A percentile compares a stretch with the other conserved stretches of the same genome.
Evolutionary conservation across 2,888 invertebrate species (phyloP).

Genomic region (Artemia sp.): DNA sequence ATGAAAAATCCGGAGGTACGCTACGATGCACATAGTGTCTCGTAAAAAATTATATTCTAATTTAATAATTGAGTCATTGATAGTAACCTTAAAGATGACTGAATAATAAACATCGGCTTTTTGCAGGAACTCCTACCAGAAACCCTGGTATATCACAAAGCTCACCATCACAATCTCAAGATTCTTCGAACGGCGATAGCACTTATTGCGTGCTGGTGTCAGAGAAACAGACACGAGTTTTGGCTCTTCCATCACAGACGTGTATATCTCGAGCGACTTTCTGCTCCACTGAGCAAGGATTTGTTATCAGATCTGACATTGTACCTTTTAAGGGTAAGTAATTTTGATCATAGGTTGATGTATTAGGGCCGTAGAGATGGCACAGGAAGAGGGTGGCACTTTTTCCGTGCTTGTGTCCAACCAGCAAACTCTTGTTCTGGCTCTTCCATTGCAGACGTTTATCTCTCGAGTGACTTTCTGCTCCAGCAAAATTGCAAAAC

Average conservation of each 20-base stretch:
- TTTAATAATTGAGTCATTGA: too few species aligned
- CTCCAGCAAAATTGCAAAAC: too few species aligned
- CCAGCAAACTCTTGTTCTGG: too few species aligned
- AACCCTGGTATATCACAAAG: slow-evolving; percentile 26
- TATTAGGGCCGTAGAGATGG: too few species aligned
- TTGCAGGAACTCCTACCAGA: slow-evolving; percentile 3
- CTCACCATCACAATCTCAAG: slow-evolving; percentile 35
- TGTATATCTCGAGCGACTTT: slow-evolving; percentile 84
- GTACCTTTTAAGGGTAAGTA: slow-evolving; percentile 66
- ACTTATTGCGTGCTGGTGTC: slow-evolving; percentile 86
- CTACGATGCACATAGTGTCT: too few species aligned
- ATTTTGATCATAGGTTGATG: background rate
- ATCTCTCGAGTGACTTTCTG: too few species aligned
- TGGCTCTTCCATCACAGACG: slow-evolving; percentile 84
- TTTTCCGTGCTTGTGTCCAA: too few species aligned
- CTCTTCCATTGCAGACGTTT: too few species aligned
- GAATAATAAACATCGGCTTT: background rate
- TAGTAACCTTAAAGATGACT: too few species aligned
- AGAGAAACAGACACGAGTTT: slow-evolving; percentile 84
- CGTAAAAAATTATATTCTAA: too few species aligned
- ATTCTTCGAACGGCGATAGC: slow-evolving; percentile 47
- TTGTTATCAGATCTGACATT: slow-evolving; percentile 84
- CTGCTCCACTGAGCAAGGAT: slow-evolving; percentile 61
- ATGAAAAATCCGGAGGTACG: too few species aligned
- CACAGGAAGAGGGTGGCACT: too few species aligned